phyloP scores from a whole-genome alignment of 2,797 vertebrate genomes.

The Fistularia commersonii region DNA sequence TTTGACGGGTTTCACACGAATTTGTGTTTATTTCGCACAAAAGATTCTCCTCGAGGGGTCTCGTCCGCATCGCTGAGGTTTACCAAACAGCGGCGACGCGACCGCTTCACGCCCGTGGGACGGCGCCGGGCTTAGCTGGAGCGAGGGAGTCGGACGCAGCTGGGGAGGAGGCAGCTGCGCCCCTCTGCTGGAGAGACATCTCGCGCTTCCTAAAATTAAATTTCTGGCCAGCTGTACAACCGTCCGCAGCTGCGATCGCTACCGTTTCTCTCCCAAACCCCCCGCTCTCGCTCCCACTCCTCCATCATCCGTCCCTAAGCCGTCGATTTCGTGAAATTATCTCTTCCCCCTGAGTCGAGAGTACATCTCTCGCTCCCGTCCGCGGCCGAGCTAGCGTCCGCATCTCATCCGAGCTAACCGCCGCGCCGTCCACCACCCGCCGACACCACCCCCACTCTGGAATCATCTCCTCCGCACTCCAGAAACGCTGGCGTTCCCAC shows the following conservation, averaged over 20 bases:
- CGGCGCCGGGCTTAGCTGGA: too few species aligned
- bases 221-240: slow-evolving; percentile 38
- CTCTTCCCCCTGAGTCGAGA: slow-evolving; percentile 23
- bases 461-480: slow-evolving; percentile 51
- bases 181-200: slow-evolving; percentile 46
- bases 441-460: slow-evolving; percentile 45
- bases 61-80: too few species aligned
- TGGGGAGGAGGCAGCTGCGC: slow-evolving; percentile 50
- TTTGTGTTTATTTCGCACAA: too few species aligned
- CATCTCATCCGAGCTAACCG: slow-evolving; percentile 28
- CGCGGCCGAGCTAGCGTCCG: slow-evolving; percentile 15
- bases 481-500: slow-evolving; percentile 53
- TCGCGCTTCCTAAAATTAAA: slow-evolving; percentile 33
- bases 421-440: slow-evolving; percentile 43
- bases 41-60: too few species aligned
- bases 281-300: slow-evolving; percentile 6
- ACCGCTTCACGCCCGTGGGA: too few species aligned
- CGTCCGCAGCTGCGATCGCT: slow-evolving; percentile 52
- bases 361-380: slow-evolving; percentile 14
- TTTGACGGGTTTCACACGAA: too few species aligned
- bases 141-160: background rate
- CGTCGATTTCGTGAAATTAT: slow-evolving; percentile 64
- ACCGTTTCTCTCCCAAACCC: slow-evolving; percentile 9
- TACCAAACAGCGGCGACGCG: too few species aligned
- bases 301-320: slow-evolving; percentile 37